Evolutionary conservation across 1,140 invertebrate genomes (phyloP), one percentile per base, ranked within the genome.

Genomic region (Hycleus cichorii): DNA sequence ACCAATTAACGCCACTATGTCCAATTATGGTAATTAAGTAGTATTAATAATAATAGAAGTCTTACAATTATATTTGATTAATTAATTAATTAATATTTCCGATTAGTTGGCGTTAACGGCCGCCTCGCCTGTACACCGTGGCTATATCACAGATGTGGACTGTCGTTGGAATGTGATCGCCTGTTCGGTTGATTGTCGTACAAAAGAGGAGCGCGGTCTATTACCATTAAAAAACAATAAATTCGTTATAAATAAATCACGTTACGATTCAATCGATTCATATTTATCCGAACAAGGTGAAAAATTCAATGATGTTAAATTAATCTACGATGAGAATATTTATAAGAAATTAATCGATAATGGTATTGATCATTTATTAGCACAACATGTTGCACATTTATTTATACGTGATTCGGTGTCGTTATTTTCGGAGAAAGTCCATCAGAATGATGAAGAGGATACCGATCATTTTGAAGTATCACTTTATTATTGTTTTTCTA

Each of bases 321-420:
- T 99, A 24, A 83, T 89, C 5, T 92, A 95, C 71, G 93, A 99
- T 68, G 73, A 89, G 65, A 80, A 84, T 2, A 83, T 96, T 56
- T 95, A 90, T 71, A 75, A 89, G 39, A 83, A 90, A 62, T 81
- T 99, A 25, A 72, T 86, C 18, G 85, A 90, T 48, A 90, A 88
- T 69, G 93, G 88, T 53, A 93, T 98, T 61, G 95, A 98, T 77
- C 86, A 89, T 69, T 78, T 91, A 43, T 76, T 99, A 57, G 91
- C 96, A 7, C 83, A 92, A 74, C 97, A 99, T 73, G 85, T 99
- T 61, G 94, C 97, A 40, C 97, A 99, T 80, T 81, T 99, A 47
- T 99, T 99, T 74, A 98, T 99, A 59, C 81, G 97, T 43, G 97
- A 99, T 76, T 91, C 96, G 0, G 89, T 99, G 0, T 93, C 93